phyloP scores from a whole-genome alignment of 2,797 vertebrate genomes.

The Urosaurus nigricauda region DNA sequence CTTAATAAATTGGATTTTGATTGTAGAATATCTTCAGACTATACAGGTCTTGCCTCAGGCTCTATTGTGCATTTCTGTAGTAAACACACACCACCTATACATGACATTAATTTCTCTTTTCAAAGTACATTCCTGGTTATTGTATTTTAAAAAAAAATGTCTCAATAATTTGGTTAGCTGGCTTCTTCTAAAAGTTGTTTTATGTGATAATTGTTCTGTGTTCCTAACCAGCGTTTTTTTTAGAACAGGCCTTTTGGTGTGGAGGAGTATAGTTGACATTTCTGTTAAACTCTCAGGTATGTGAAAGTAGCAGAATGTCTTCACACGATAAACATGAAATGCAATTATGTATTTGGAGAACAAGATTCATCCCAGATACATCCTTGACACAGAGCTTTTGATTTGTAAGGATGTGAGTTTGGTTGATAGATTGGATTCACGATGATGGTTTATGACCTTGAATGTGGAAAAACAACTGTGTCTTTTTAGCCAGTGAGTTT shows the following conservation, averaged over 20 bases:
- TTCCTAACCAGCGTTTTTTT: constrained; percentile 35
- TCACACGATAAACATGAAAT: constrained; percentile 30
- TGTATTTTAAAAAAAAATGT: constrained; percentile 52
- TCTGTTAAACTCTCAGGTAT: constrained; percentile 63
- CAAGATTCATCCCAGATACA: constrained; percentile 14
- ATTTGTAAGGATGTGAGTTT: constrained; percentile 11
- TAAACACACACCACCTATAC: constrained; percentile 35
- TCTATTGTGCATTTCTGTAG: constrained; percentile 28
- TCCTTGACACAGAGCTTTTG: background rate
- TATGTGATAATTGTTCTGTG: constrained; percentile 43
- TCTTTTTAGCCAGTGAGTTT: background rate
- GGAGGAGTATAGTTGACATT: constrained; percentile 30
- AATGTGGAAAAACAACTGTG: constrained; percentile 1
- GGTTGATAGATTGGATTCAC: background rate
- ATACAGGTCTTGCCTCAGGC: constrained; percentile 41
- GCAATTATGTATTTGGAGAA: constrained; percentile 24
- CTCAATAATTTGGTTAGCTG: constrained; percentile 20
- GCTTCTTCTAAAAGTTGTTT: constrained; percentile 53
- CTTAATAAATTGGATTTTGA: constrained; percentile 10
- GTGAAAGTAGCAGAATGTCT: constrained; percentile 35
- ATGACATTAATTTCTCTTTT: constrained; percentile 34
- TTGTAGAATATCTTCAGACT: constrained; percentile 42
- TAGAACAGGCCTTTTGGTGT: constrained; percentile 24
- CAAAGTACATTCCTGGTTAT: constrained; percentile 52
- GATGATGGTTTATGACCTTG: constrained; percentile 5